Evolutionary conservation across 2,888 invertebrate species (phyloP), one percentile per base, ranked within the genome.

Genomic region (Perizoma affinitatum): DNA sequence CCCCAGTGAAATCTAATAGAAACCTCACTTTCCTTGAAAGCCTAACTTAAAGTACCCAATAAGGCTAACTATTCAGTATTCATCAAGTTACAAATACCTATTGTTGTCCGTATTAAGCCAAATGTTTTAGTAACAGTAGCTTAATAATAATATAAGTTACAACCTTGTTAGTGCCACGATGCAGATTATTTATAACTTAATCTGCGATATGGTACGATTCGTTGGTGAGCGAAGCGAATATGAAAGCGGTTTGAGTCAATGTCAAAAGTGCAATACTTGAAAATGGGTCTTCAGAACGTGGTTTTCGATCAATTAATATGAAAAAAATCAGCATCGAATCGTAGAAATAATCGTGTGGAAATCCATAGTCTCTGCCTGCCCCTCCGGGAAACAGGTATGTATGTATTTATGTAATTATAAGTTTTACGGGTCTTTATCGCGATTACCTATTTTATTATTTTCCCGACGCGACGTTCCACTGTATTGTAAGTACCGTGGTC

Each of bases 181-280:
- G 66, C 54, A 63, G 61, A 53, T 70, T 73, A 76, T 74, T 75
- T 79, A 74, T 76, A 73, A 74, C 78, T 77, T 73, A 75, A 77
- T 76, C 74, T 71, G 46, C 38, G 22, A 22, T 41, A 45, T 43
- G 40, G 46, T 49, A 42, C 11, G 50, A 43, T 34, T n/a, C 7
- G 40, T 40, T 22, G 34, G 47, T 7, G 40, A 54, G 62, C 54
- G 57, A 46, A 43, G 46, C 10, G 43, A n/a, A 43, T 33, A 10
- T 6, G 11, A 8, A 11, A 36, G n/a, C 10, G 40, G 6, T 5
- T 5, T 9, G 35, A 44, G 44, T 33, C 38, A 6, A 38, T 38
- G 38, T 38, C 38, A 38, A 38, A 7, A 38, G 22, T 22, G 1
- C 3, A 22, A 22, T 22, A 22, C 22, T 22, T 22, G 22, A 22